Evolutionary conservation across 1,140 invertebrate species (phyloP).

Genomic region (Trinorchestia longiramus): DNA sequence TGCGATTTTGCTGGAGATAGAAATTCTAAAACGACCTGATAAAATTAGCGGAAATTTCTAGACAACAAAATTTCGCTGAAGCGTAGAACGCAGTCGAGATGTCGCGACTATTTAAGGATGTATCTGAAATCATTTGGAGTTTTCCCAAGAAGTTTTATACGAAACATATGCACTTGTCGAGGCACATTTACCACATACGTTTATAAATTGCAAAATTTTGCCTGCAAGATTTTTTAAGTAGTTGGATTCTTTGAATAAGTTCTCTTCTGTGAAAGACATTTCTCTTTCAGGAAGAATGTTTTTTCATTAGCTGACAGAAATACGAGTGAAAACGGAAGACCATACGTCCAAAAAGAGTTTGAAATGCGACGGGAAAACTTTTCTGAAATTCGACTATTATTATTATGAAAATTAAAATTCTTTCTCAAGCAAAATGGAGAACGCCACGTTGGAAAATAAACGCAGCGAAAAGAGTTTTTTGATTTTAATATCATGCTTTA

Average conservation of each 20-base stretch:
- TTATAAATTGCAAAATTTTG: background rate
- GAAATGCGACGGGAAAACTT: background rate
- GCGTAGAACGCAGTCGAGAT: background rate
- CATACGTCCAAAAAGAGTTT: background rate
- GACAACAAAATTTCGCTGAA: background rate
- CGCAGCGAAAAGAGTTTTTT: background rate
- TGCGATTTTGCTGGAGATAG: slow-evolving; percentile 23
- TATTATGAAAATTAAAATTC: background rate
- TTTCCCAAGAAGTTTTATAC: background rate
- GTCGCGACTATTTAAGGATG: background rate
- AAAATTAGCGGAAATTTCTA: slow-evolving; percentile 20
- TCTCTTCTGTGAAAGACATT: background rate
- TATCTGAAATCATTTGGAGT: background rate
- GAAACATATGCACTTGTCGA: background rate
- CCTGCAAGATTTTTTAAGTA: background rate
- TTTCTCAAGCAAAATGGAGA: background rate
- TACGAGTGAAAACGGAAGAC: background rate
- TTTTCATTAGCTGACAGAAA: background rate
- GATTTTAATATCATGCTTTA: background rate
- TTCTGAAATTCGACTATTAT: background rate
- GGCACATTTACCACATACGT: background rate
- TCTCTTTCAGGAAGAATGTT: background rate
- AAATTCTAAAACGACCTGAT: slow-evolving; percentile 31
- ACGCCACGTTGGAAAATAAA: background rate
- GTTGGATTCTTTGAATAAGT: background rate